phyloP scores from a whole-genome alignment of 2,888 invertebrate genomes.

The Abrostola tripartita region DNA sequence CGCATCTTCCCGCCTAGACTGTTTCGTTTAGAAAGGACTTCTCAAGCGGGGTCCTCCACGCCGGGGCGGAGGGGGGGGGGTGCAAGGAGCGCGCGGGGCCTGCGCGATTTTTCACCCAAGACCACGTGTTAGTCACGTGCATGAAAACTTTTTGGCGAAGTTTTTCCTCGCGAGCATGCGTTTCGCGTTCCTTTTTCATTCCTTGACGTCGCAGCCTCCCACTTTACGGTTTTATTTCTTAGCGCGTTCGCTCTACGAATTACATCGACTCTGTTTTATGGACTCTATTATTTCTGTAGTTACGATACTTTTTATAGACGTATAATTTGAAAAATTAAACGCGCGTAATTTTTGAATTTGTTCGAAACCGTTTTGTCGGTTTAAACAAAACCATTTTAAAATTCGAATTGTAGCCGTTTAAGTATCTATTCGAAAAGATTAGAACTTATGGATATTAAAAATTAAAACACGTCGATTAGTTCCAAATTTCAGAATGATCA shows the following conservation, averaged over 20 bases:
- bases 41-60: constrained; percentile 53
- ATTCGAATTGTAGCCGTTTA: constrained; percentile 66
- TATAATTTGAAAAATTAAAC: constrained; percentile 48
- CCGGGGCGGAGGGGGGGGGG: constrained; percentile 58
- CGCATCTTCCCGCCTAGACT: constrained; percentile 65
- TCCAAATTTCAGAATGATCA: constrained; percentile 83
- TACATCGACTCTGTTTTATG: constrained; percentile 38
- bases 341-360: constrained; percentile 60
- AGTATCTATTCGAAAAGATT: constrained; percentile 68
- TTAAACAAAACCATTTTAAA: constrained; percentile 62
- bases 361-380: constrained; percentile 63
- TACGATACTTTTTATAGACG: constrained; percentile 51
- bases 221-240: constrained; percentile 46
- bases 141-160: constrained; percentile 77
- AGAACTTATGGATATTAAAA: constrained; percentile 81
- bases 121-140: constrained; percentile 86
- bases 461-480: constrained; percentile 82
- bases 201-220: constrained; percentile 29
- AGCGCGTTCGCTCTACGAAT: constrained; percentile 50
- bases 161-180: constrained; percentile 66
- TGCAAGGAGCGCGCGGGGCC: constrained; percentile 74
- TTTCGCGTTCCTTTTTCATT: constrained; percentile 51
- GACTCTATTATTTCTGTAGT: constrained; percentile 38
- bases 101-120: constrained; percentile 85
- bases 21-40: constrained; percentile 71